phyloP scores from a whole-genome alignment of 35 echinoderm and acorn worm genomes.

The Chiridota heheva region DNA sequence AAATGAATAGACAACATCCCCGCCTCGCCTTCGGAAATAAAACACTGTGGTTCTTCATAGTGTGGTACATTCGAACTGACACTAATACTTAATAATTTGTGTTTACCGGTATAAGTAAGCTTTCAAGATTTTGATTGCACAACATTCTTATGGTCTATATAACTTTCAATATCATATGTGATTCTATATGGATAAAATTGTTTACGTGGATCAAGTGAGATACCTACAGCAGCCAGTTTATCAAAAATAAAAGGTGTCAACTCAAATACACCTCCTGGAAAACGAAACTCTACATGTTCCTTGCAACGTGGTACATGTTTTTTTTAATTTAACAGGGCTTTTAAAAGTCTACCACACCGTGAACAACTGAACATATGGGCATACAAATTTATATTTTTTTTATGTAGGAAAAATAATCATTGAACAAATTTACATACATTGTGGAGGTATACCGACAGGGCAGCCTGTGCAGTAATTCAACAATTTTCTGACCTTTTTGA shows the following conservation, averaged over 20 bases:
- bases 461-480: too few relatives aligned
- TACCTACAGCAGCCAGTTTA: slow-evolving; percentile 5
- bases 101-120: background rate
- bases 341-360: too few relatives aligned
- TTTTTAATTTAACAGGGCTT: too few relatives aligned
- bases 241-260: slow-evolving; percentile 12
- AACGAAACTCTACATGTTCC: too few relatives aligned
- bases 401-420: too few relatives aligned
- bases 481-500: too few relatives aligned
- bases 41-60: background rate
- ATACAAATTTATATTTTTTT: too few relatives aligned
- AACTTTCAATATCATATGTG: slow-evolving; percentile 20
- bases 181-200: background rate
- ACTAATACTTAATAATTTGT: slow-evolving; percentile 6
- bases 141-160: slow-evolving; percentile 2
- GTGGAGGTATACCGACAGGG: too few relatives aligned
- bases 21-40: slow-evolving; percentile 26
- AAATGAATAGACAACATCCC: slow-evolving; percentile 7
- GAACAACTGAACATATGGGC: too few relatives aligned
- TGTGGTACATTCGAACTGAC: slow-evolving; percentile 15
- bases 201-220: background rate
- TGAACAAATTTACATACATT: too few relatives aligned
- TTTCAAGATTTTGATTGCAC: background rate
- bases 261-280: slow-evolving; percentile 14
- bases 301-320: too few relatives aligned